These are phyloP conservation scores for Tenodera sinensis DNA, from an alignment of 2,888 invertebrate species.

Conservation along the genomic window DNA sequence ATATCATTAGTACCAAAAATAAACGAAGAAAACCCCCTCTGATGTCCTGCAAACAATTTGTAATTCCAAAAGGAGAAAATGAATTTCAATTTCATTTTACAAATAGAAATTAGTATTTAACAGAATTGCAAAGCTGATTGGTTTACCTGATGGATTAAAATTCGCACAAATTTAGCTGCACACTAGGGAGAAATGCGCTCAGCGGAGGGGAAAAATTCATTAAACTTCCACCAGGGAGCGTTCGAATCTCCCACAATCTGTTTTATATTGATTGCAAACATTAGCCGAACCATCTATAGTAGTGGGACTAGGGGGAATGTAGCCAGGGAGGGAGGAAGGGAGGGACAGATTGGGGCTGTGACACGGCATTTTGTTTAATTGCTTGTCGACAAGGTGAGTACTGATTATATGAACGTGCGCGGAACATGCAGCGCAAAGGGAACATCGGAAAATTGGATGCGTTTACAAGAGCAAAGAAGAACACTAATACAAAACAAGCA, in stretches of 20 bases:
- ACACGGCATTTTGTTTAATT: slow-evolving; percentile 19
- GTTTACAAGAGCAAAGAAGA: neutral
- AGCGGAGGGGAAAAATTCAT: neutral
- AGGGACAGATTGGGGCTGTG: neutral
- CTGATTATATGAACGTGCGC: neutral
- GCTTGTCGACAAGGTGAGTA: slow-evolving; percentile 16
- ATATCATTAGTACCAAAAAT: neutral
- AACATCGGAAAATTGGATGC: neutral
- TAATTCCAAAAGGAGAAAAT: neutral
- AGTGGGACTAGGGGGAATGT: neutral
- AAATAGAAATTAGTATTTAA: neutral
- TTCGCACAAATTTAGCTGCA: neutral
- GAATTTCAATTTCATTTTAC: neutral
- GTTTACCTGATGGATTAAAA: neutral
- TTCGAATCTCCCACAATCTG: neutral
- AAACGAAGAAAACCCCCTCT: neutral
- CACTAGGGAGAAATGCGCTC: neutral
- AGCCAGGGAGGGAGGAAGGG: neutral
- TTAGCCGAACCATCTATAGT: neutral
- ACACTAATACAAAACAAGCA: neutral
- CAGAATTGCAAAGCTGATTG: neutral
- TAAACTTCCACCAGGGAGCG: slow-evolving; percentile 7
- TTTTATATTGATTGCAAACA: neutral
- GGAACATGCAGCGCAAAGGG: neutral
- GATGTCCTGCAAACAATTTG: neutral